Conservation (phyloP, 2,797 vertebrate genomes). For the Oceanodroma leucorhoa region DNA sequence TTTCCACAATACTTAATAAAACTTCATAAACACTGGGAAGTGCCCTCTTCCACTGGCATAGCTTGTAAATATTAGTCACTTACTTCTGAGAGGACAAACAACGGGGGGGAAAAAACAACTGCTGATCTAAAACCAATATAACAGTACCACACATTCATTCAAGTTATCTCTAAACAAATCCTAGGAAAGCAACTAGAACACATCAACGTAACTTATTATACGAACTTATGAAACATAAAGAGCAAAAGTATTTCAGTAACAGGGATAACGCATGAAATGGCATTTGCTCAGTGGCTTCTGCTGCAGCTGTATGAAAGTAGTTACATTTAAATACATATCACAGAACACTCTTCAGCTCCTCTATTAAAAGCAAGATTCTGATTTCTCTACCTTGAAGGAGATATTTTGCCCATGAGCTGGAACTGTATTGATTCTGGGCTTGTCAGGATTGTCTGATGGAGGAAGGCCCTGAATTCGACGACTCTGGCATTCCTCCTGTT, state of each 20-base stretch:
- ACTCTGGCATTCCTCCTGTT: constrained; percentile 33
- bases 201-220: neutral
- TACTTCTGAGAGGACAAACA: neutral
- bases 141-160: neutral
- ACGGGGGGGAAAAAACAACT: neutral
- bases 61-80: neutral
- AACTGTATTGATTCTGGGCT: constrained; percentile 61
- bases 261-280: neutral
- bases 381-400: constrained; percentile 75
- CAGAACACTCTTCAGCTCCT: neutral
- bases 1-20: neutral
- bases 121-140: neutral
- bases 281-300: neutral
- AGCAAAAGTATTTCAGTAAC: neutral
- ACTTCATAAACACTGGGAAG: neutral
- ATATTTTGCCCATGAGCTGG: constrained; percentile 74
- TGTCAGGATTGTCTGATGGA: constrained; percentile 77
- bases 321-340: neutral
- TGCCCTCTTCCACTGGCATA: neutral
- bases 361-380: neutral
- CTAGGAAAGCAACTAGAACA: neutral
- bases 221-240: neutral
- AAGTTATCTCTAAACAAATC: neutral
- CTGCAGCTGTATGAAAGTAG: neutral
- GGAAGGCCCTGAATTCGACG: constrained; percentile 56